Evolutionary conservation across 2,797 vertebrate genomes (phyloP).

Genomic region (Apogon talboti): DNA sequence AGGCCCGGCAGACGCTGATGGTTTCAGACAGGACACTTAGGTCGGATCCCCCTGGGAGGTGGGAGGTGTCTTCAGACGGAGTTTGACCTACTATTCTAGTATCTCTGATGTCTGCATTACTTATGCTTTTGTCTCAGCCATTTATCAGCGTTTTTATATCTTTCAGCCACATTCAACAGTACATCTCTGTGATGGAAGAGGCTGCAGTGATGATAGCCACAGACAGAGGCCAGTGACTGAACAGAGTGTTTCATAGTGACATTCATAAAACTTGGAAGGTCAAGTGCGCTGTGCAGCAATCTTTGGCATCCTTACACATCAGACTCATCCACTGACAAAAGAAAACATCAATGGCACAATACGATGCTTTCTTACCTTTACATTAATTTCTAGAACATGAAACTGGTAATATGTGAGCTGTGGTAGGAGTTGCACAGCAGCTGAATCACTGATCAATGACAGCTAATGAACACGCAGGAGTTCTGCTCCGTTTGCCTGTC

Average conservation of each 20-base stretch:
- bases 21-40: constrained; percentile 72
- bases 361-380: constrained; percentile 58
- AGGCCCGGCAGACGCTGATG: constrained; percentile 65
- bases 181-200: constrained; percentile 58
- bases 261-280: constrained; percentile 56
- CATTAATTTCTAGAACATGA: constrained; percentile 63
- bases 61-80: constrained; percentile 50
- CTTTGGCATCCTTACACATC: constrained; percentile 63
- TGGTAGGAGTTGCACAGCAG: constrained; percentile 56
- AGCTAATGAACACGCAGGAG: constrained; percentile 82
- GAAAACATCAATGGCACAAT: constrained; percentile 46
- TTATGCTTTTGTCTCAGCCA: constrained; percentile 71
- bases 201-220: constrained; percentile 56
- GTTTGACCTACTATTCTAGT: constrained; percentile 50
- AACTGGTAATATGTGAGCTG: constrained; percentile 58
- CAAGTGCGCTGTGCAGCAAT: constrained; percentile 54
- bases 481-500: constrained; percentile 78
- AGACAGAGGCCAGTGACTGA: constrained; percentile 64
- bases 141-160: constrained; percentile 70
- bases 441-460: constrained; percentile 82
- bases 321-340: constrained; percentile 54
- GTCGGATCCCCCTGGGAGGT: constrained; percentile 55
- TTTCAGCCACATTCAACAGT: constrained; percentile 50
- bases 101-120: constrained; percentile 67
- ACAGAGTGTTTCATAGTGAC: constrained; percentile 63